Conservation (phyloP, 2,113 vertebrate genomes). For the Megaleporinus macrocephalus region DNA sequence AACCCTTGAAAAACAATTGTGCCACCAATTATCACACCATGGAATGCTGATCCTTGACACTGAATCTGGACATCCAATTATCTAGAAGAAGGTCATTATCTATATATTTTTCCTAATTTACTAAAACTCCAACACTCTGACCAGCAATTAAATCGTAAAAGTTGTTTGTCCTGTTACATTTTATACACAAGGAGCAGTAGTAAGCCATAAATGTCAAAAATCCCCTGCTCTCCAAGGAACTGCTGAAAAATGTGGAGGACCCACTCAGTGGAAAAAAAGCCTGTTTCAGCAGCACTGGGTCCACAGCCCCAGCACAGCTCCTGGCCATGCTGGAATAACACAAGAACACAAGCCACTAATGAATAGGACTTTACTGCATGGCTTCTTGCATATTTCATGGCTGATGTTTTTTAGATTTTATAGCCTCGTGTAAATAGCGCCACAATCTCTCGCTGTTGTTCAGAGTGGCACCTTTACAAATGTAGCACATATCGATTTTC, state of each 20-base stretch:
- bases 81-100: background rate
- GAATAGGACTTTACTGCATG: constrained; percentile 20
- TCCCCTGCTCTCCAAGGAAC: background rate
- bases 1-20: no score
- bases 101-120: background rate
- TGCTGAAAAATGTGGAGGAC: background rate
- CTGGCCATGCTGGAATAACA: constrained; percentile 30
- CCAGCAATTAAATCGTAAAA: background rate
- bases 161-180: background rate
- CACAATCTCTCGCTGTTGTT: background rate
- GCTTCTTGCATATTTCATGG: constrained; percentile 49
- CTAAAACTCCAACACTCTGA: background rate
- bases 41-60: no score
- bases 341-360: constrained; percentile 36
- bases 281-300: background rate
- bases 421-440: background rate
- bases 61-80: background rate
- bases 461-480: background rate
- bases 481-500: background rate
- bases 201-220: background rate
- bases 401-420: constrained; percentile 17
- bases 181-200: background rate
- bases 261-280: background rate
- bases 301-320: constrained; percentile 9
- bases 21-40: no score